These are phyloP conservation scores for Ambastaia sidthimunki DNA, from an alignment of 2,797 vertebrate genomes.

Conservation along the genomic window DNA sequence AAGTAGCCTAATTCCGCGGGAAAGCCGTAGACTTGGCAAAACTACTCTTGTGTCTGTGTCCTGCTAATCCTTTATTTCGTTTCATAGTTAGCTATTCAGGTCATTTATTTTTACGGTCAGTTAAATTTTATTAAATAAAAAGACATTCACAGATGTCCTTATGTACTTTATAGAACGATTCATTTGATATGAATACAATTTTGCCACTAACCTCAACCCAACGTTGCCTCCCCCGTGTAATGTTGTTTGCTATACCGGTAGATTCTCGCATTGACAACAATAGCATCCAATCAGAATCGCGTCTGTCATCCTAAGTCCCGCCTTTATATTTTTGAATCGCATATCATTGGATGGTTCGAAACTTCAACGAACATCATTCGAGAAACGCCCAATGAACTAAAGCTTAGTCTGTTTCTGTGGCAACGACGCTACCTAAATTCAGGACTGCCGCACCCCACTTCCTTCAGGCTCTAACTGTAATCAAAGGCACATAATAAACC, in stretches of 20 bases:
- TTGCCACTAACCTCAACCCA: slow-evolving; percentile 16
- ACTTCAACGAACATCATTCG: not conserved
- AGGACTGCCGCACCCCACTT: not conserved
- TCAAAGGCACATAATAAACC: no score
- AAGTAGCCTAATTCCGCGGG: no score
- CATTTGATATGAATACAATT: not conserved
- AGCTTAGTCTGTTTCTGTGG: not conserved
- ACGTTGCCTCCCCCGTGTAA: not conserved
- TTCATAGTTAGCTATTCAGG: not conserved
- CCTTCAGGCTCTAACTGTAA: not conserved
- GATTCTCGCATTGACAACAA: slow-evolving; percentile 23
- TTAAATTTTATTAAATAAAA: not conserved
- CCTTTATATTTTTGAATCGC: not conserved
- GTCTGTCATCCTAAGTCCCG: slow-evolving; percentile 5
- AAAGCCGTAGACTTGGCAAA: no score
- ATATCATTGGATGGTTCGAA: slow-evolving; percentile 39
- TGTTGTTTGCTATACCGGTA: slow-evolving; percentile 35
- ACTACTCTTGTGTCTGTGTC: not conserved
- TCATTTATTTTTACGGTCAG: not conserved
- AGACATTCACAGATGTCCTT: not conserved
- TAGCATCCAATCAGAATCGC: slow-evolving; percentile 31
- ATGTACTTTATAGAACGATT: not conserved
- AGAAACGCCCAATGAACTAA: slow-evolving; percentile 26
- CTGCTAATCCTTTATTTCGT: not conserved
- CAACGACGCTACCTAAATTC: slow-evolving; percentile 14